phyloP scores from a whole-genome alignment of 2,888 invertebrate species.

The Macaria liturata region DNA sequence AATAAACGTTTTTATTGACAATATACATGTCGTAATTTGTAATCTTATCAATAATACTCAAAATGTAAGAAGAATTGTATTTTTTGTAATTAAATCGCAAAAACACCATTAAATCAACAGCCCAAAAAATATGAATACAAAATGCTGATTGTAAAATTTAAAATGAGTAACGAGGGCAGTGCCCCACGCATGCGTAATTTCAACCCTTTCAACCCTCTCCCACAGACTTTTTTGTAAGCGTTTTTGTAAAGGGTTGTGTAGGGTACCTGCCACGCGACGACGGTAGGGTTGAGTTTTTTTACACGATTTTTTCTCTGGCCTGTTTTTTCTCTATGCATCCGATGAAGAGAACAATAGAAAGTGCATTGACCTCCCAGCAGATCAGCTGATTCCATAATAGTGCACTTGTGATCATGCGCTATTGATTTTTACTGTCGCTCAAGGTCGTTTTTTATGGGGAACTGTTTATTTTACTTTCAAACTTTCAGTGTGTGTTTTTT shows the following conservation, averaged over 20 bases:
- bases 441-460: conserved; percentile 58
- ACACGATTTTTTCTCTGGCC: conserved; percentile 58
- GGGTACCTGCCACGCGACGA: conserved; percentile 78
- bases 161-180: conserved; percentile 76
- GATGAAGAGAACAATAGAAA: conserved; percentile 64
- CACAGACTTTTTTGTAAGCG: conserved; percentile 77
- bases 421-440: conserved; percentile 72
- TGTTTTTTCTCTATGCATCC: conserved; percentile 64
- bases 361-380: conserved; percentile 76
- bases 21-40: too few species aligned
- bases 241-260: conserved; percentile 80
- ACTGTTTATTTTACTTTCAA: conserved; percentile 8
- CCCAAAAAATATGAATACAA: conserved; percentile 36
- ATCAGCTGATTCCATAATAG: conserved; percentile 79
- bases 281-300: conserved; percentile 79
- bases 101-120: too few species aligned
- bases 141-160: conserved; percentile 59
- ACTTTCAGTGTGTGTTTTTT: too few species aligned
- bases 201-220: conserved; percentile 83
- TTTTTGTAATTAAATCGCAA: too few species aligned
- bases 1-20: too few species aligned
- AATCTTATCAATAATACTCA: too few species aligned
- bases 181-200: conserved; percentile 80
- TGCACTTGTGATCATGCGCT: conserved; percentile 71
- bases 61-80: too few species aligned